Evolutionary conservation across 2,888 invertebrate species (phyloP), one percentile per base, ranked within the genome.

Genomic region (Caenorhabditis japonica): DNA sequence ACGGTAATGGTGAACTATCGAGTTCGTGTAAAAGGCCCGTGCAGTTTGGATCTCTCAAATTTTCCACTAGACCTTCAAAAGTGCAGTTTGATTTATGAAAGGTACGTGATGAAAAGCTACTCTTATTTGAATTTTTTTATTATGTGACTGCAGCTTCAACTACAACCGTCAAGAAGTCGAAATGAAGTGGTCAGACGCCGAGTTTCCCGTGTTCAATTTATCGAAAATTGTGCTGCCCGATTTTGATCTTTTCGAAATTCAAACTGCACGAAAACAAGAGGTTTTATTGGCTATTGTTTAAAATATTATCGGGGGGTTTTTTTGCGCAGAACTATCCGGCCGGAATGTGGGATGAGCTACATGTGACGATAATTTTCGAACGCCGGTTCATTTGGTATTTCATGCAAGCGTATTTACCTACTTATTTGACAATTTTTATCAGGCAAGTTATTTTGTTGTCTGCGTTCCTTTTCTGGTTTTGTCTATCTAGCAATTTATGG

Each of bases 401-500:
- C 43, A 78, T 84, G 74, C 84, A 84, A 46, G 84, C 84, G n/a
- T 84, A 84, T 70, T 64, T 84, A 10, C 84, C 84, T 8, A 84
- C 84, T 7, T 84, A 82, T 66, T 62, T 83, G 21, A 84, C 84
- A 12, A 84, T 84, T 21, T 84, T 82, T 58, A 84, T 84, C 46
- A 80, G 77, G 80, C 75, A 23, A 2, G n/a, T n/a, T 30, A 30
- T 30, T 30, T 30, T 30, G 30, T 30, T 30, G n/a, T n/a, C n/a
- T n/a, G n/a, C n/a, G n/a, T 13, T n/a, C 27, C n/a, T 13, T n/a
- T 7, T 3, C n/a, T n/a, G n/a, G n/a, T n/a, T n/a, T n/a, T n/a
- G n/a, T n/a, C n/a, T n/a, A n/a, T n/a, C n/a, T n/a, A n/a, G n/a
- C n/a, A n/a, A n/a, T n/a, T n/a, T n/a, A n/a, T n/a, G n/a, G n/a